Conservation (phyloP, 2,113 vertebrate genomes). For the Mesembrinibis cayennensis region DNA sequence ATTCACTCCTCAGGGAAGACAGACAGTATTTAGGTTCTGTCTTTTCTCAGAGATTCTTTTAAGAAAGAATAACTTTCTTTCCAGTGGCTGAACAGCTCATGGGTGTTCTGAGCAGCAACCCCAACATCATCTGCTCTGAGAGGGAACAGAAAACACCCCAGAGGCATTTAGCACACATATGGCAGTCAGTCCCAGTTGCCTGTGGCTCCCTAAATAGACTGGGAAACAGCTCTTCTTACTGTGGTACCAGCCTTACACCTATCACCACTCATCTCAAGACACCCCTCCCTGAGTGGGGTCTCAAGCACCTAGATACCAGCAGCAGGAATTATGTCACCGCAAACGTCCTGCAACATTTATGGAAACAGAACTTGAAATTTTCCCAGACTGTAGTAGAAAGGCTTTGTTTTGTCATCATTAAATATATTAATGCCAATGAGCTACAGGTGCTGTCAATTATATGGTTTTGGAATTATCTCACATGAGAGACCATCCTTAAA, state of each 20-base stretch:
- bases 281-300: not conserved
- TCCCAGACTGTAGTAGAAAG: not conserved
- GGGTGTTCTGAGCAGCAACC: not conserved
- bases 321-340: not conserved
- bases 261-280: not conserved
- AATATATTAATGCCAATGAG: not conserved
- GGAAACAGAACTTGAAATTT: not conserved
- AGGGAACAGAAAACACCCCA: not conserved
- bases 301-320: not conserved
- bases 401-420: not conserved
- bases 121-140: not conserved
- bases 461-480: not conserved
- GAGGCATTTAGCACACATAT: not conserved
- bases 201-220: not conserved
- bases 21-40: not conserved
- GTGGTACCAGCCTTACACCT: not conserved
- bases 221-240: not conserved
- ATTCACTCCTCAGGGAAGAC: not conserved
- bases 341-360: not conserved
- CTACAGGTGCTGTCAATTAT: not conserved
- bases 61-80: not conserved
- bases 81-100: not conserved
- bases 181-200: not conserved
- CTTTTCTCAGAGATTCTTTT: not conserved
- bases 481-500: not conserved